Conservation (phyloP, 2,113 vertebrate species). For the Nicator chloris region DNA sequence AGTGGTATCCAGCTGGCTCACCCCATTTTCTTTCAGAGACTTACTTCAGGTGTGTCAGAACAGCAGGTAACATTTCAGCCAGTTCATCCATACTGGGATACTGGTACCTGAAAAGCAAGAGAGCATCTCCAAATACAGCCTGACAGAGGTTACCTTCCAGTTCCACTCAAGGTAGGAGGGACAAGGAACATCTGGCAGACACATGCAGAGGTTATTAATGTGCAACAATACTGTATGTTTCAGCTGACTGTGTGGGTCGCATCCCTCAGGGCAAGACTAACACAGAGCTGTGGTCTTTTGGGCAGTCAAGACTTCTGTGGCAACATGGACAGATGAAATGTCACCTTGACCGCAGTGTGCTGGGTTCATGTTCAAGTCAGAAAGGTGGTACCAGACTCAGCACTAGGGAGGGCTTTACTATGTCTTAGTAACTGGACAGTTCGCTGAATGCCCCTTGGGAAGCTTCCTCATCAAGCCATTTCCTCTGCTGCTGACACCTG, state of each 20-base stretch:
- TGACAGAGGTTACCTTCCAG: not conserved
- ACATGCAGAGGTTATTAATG: not conserved
- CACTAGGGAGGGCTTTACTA: not conserved
- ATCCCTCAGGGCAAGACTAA: not conserved
- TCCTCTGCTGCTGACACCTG: not conserved
- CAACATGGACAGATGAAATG: not conserved
- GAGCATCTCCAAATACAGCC: not conserved
- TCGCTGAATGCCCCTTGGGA: not conserved
- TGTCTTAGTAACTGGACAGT: not conserved
- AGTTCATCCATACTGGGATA: slow-evolving; percentile 94
- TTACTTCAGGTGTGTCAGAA: slow-evolving; percentile 89
- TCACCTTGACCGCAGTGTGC: not conserved
- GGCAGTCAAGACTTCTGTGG: not conserved
- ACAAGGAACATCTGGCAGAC: not conserved
- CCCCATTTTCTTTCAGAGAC: slow-evolving; percentile 25
- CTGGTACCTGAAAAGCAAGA: slow-evolving; percentile 81
- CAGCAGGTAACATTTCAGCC: slow-evolving; percentile 89
- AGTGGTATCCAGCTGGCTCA: not conserved
- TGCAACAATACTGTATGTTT: not conserved
- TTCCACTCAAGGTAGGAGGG: not conserved
- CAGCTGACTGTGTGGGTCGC: not conserved
- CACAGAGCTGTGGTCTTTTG: not conserved
- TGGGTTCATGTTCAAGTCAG: not conserved
- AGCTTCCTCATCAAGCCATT: not conserved
- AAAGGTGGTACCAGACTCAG: not conserved